Evolutionary conservation across 2,888 invertebrate genomes (phyloP).

Genomic region (Apotomis turbidana): DNA sequence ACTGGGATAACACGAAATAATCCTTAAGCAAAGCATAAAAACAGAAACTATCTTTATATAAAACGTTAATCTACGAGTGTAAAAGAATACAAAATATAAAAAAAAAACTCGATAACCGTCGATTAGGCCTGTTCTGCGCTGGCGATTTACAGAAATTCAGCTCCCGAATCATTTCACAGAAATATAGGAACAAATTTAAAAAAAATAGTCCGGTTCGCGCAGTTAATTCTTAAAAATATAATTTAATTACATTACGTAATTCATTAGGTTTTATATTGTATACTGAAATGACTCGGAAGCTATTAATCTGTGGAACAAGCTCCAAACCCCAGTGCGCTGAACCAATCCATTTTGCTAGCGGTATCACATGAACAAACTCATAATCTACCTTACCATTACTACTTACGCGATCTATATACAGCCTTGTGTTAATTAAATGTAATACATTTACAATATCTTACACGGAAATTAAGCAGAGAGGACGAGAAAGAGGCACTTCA

Average conservation of each 20-base stretch:
- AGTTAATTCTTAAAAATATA: conserved; percentile 11
- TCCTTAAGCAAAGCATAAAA: conserved; percentile 71
- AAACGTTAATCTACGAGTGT: conserved; percentile 62
- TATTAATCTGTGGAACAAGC: conserved; percentile 3
- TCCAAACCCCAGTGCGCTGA: background rate
- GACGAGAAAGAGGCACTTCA: conserved; percentile 78
- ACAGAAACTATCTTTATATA: conserved; percentile 63
- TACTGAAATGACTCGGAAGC: background rate
- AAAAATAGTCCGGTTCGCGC: conserved; percentile 1
- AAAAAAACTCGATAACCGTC: conserved; percentile 55
- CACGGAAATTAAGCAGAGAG: conserved; percentile 70
- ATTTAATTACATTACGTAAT: conserved; percentile 11
- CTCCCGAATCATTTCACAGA: conserved; percentile 4
- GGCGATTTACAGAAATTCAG: conserved; percentile 11
- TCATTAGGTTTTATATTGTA: conserved; percentile 2
- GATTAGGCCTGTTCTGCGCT: conserved; percentile 56
- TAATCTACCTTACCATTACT: conserved; percentile 60
- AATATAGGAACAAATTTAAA: conserved; percentile 14
- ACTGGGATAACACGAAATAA: conserved; percentile 79
- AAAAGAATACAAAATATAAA: conserved; percentile 70
- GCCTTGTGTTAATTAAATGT: conserved; percentile 71
- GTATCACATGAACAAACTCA: conserved; percentile 65
- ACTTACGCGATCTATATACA: conserved; percentile 67
- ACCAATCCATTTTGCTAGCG: conserved; percentile 46
- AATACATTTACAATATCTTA: conserved; percentile 78